Percentiles rank a stretch among this genome's conserved stretches.
These are phyloP conservation scores for Auanema sp. DNA, from an alignment of 2,888 invertebrate genomes.

Conservation along the genomic window DNA sequence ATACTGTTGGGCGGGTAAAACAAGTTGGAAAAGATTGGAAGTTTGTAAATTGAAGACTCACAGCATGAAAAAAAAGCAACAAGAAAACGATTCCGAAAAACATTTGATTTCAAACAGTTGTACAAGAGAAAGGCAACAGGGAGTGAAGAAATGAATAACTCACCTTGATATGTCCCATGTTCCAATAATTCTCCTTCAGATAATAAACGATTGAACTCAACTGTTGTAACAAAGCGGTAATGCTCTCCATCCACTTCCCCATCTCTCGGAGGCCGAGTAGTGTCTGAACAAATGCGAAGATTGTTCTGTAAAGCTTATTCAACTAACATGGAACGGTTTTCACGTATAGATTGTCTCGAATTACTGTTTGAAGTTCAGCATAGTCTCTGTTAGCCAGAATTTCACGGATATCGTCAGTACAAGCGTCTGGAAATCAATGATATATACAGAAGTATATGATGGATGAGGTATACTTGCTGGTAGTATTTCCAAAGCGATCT, in stretches of 20 bases:
- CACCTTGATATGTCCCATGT: conserved; percentile 73
- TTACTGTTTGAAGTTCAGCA: conserved; percentile 71
- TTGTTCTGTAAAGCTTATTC: too few relatives aligned
- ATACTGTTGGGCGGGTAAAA: too few relatives aligned
- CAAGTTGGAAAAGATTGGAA: too few relatives aligned
- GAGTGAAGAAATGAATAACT: conserved; percentile 12
- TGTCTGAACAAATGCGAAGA: conserved; percentile 65
- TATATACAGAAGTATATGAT: too few relatives aligned
- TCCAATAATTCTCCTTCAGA: conserved; percentile 71
- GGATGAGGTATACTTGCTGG: conserved; percentile 27
- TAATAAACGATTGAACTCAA: conserved; percentile 33
- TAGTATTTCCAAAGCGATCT: conserved; percentile 43
- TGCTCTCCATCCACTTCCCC: conserved; percentile 73
- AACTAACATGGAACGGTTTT: conserved; percentile 70
- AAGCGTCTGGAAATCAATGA: conserved; percentile 23
- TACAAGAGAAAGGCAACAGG: too few relatives aligned
- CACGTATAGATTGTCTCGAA: conserved; percentile 73
- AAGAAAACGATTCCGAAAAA: too few relatives aligned
- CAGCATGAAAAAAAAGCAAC: too few relatives aligned
- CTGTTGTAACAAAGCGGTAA: conserved; percentile 66
- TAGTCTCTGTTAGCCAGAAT: conserved; percentile 46
- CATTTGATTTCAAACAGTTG: too few relatives aligned
- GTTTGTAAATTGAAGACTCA: too few relatives aligned
- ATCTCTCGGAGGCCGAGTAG: conserved; percentile 70
- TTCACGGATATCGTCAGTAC: conserved; percentile 50